Conservation (phyloP, 2,797 vertebrate genomes). For the Myotis daubentonii region DNA sequence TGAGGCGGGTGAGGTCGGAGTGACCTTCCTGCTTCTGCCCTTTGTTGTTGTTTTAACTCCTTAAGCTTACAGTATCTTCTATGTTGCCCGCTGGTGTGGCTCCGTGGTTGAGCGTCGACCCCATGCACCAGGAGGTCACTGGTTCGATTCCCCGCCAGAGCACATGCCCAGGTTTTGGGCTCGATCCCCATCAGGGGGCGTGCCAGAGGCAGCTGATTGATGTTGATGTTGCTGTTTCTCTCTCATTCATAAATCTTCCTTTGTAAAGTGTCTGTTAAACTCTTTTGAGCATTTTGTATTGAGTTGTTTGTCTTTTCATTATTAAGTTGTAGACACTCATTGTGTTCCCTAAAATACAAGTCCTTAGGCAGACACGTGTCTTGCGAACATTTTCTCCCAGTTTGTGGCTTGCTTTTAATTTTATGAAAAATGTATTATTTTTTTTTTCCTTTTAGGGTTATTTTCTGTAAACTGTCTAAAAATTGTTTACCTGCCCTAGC, state of each 20-base stretch:
- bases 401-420: neutral
- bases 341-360: neutral
- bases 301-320: neutral
- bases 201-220: no score
- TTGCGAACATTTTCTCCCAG: neutral
- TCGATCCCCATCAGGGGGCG: no score
- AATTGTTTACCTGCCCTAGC: neutral
- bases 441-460: neutral
- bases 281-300: neutral
- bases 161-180: no score
- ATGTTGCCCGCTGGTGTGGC: no score
- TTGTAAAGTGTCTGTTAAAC: neutral
- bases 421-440: neutral
- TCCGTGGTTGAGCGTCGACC: no score
- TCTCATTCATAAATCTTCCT: neutral
- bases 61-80: neutral
- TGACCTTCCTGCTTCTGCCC: neutral
- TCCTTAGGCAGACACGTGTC: neutral
- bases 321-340: neutral
- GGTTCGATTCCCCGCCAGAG: no score
- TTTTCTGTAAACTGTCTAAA: constrained; percentile 27
- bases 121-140: no score
- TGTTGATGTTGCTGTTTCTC: no score
- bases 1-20: neutral
- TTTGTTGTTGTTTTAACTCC: neutral